These are phyloP conservation scores for Chloroclysta siterata DNA, from an alignment of 2,888 invertebrate species.

Conservation along the genomic window DNA sequence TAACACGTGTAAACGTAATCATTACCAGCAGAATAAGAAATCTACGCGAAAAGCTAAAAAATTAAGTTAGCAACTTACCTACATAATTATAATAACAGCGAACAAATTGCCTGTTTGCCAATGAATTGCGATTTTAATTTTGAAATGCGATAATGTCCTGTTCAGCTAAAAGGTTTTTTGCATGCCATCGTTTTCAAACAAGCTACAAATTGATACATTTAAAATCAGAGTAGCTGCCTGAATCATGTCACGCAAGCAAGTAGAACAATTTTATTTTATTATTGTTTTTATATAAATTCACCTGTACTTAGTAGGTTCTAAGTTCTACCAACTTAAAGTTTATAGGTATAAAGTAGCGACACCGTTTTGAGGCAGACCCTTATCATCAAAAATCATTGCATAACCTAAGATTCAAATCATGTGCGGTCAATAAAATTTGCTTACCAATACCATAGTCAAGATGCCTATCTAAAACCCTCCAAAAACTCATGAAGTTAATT, in stretches of 20 bases:
- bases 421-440: too few species aligned
- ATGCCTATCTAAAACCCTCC: too few species aligned
- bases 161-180: slow-evolving; percentile 19
- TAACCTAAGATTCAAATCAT: too few species aligned
- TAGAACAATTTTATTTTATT: background rate
- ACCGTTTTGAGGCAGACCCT: too few species aligned
- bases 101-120: slow-evolving; percentile 1
- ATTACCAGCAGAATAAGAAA: too few species aligned
- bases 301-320: background rate
- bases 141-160: slow-evolving; percentile 15
- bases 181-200: slow-evolving; percentile 14
- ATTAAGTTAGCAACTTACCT: too few species aligned
- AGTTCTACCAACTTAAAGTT: background rate
- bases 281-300: slow-evolving; percentile 1
- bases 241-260: slow-evolving; percentile 23
- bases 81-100: background rate
- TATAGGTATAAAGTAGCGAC: too few species aligned
- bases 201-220: slow-evolving; percentile 32
- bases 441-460: too few species aligned
- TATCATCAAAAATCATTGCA: too few species aligned
- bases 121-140: slow-evolving; percentile 13
- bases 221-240: slow-evolving; percentile 10
- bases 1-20: too few species aligned
- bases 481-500: too few species aligned
- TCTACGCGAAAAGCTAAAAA: too few species aligned